phyloP scores from a whole-genome alignment of 2,888 invertebrate species.

The Urechis unicinctus region DNA sequence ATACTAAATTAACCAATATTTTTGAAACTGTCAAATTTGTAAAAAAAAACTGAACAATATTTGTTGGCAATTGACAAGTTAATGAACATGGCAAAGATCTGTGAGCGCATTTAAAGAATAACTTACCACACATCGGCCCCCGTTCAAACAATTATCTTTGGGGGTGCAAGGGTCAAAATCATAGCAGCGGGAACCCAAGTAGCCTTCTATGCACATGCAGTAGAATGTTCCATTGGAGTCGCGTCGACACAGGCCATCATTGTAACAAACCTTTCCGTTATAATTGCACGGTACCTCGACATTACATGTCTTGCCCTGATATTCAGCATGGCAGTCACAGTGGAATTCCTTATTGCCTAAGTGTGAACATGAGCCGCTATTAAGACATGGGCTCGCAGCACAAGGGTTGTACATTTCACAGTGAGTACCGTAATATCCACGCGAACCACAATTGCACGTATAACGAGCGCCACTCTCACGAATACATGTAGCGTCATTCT shows the following conservation, averaged over 20 bases:
- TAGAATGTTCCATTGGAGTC: slow-evolving; percentile 3
- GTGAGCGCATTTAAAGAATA: too few relatives aligned
- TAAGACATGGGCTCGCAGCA: slow-evolving; percentile 14
- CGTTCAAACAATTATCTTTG: slow-evolving; percentile 10
- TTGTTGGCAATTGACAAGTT: too few relatives aligned
- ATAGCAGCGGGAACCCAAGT: slow-evolving; percentile 17
- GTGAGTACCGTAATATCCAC: slow-evolving; percentile 10
- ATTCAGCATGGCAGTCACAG: slow-evolving; percentile 11
- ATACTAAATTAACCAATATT: too few relatives aligned
- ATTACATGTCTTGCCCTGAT: slow-evolving; percentile 13
- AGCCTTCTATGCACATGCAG: slow-evolving; percentile 17
- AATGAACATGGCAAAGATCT: too few relatives aligned
- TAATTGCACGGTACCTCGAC: slow-evolving; percentile 16
- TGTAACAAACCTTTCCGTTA: slow-evolving; percentile 14
- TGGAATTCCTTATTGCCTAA: neutral
- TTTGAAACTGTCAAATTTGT: too few relatives aligned
- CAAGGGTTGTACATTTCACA: slow-evolving; percentile 18
- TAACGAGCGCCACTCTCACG: neutral
- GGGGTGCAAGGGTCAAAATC: slow-evolving; percentile 15
- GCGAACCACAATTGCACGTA: neutral
- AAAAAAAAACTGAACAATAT: too few relatives aligned
- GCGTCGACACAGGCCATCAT: slow-evolving; percentile 16
- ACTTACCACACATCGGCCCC: slow-evolving; percentile 13
- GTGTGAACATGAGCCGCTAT: slow-evolving; percentile 16
- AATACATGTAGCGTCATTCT: slow-evolving; percentile 14